A percentile compares a stretch with the other conserved stretches of the same genome.
Evolutionary conservation across 37 sponge, comb jelly and placozoan species (phyloP).

Genomic region (Oopsacas minuta): DNA sequence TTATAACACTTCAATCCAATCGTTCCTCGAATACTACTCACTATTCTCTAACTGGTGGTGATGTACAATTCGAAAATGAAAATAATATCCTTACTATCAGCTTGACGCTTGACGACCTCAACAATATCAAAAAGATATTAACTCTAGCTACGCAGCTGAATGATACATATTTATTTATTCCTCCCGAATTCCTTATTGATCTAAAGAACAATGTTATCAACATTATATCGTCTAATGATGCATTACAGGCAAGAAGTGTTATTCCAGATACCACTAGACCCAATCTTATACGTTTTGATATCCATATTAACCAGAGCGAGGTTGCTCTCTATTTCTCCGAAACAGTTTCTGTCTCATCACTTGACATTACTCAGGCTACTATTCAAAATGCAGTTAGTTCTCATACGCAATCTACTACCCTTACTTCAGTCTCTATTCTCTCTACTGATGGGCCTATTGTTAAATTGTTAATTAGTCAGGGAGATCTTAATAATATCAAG

Average conservation of each 20-base stretch:
- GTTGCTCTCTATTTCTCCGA: conserved; percentile 45
- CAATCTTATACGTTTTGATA: conserved; percentile 28
- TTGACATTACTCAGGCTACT: conserved; percentile 48
- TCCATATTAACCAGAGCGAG: conserved; percentile 37
- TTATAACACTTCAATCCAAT: background rate
- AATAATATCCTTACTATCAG: conserved; percentile 22
- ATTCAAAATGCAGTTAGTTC: conserved; percentile 53
- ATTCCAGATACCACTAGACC: conserved; percentile 40
- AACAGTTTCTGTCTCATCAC: conserved; percentile 59
- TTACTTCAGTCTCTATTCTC: conserved; percentile 32
- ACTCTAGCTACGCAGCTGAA: conserved; percentile 37
- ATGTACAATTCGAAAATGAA: conserved; percentile 24
- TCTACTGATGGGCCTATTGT: conserved; percentile 46
- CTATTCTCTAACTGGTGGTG: conserved; percentile 40
- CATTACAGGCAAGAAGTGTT: conserved; percentile 33
- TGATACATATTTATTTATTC: conserved; percentile 36
- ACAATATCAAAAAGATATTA: conserved; percentile 44
- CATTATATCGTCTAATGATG: background rate
- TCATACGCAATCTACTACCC: conserved; percentile 28
- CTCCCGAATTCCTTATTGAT: conserved; percentile 26
- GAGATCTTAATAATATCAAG: conserved; percentile 64
- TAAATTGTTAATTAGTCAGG: conserved; percentile 37
- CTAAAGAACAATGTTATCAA: background rate
- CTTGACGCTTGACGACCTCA: conserved; percentile 44
- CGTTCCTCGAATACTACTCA: background rate